Evolutionary conservation across 2,797 vertebrate genomes (phyloP).

Genomic region (Knipowitschia caucasica): DNA sequence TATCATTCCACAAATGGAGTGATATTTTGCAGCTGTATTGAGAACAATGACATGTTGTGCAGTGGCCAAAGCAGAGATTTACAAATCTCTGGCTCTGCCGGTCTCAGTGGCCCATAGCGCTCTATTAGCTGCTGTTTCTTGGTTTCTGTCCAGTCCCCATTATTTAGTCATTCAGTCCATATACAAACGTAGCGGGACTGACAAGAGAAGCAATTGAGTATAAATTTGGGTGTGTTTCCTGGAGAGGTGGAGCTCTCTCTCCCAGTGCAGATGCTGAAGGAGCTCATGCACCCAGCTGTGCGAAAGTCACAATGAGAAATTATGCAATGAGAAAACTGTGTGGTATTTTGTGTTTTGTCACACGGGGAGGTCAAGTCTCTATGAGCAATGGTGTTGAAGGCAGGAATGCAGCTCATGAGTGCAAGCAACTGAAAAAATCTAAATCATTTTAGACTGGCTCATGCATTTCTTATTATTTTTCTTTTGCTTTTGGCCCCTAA

Average conservation of each 20-base stretch:
- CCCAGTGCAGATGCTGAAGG: constrained; percentile 38
- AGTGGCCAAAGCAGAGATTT: constrained; percentile 21
- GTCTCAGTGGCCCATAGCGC: background rate
- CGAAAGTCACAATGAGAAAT: background rate
- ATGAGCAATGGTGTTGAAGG: background rate
- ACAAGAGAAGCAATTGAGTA: constrained; percentile 31
- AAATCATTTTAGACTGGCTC: background rate
- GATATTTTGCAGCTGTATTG: constrained; percentile 12
- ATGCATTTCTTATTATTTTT: background rate
- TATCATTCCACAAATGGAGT: background rate
- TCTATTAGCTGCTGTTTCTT: constrained; percentile 3
- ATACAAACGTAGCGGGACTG: constrained; percentile 31
- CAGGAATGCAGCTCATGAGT: background rate
- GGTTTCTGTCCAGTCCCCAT: constrained; percentile 31
- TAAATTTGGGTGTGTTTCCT: constrained; percentile 40
- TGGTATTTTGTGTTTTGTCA: background rate
- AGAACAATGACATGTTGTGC: constrained; percentile 12
- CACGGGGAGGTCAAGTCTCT: background rate
- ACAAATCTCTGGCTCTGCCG: constrained; percentile 14
- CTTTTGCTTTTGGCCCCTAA: background rate
- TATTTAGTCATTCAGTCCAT: constrained; percentile 20
- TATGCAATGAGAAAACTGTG: background rate
- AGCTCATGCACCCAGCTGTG: constrained; percentile 12
- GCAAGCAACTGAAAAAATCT: background rate
- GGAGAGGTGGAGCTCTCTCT: constrained; percentile 41